Percentiles rank a stretch among this genome's conserved stretches.
Conservation (phyloP, 2,888 invertebrate species). For the Metopia argyrocephala region DNA sequence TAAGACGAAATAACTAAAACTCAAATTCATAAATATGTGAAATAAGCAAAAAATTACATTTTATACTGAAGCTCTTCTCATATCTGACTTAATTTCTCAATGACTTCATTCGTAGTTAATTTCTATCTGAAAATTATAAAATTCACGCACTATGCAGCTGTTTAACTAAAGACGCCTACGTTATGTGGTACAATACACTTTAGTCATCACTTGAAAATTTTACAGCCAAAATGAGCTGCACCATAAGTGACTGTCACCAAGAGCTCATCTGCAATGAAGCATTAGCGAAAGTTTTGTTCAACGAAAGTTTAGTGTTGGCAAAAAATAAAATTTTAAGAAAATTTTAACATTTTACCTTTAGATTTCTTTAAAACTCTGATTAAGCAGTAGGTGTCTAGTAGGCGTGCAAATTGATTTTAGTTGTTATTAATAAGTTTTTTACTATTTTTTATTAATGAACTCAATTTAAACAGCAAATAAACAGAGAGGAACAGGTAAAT, state of each 20-base stretch:
- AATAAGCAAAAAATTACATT: too few relatives aligned
- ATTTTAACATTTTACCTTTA: neutral
- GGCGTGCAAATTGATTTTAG: slow-evolving; percentile 48
- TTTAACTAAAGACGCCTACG: slow-evolving; percentile 36
- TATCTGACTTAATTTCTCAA: slow-evolving; percentile 15
- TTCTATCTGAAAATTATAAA: slow-evolving; percentile 17
- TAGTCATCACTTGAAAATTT: slow-evolving; percentile 12
- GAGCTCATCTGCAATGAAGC: slow-evolving; percentile 28
- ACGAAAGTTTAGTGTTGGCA: too few relatives aligned
- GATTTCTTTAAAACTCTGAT: slow-evolving; percentile 8
- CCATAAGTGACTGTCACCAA: neutral
- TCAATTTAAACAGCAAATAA: slow-evolving; percentile 11
- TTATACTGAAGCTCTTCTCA: too few relatives aligned
- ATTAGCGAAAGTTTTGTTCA: slow-evolving; percentile 48
- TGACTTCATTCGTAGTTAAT: slow-evolving; percentile 2
- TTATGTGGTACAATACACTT: slow-evolving; percentile 5
- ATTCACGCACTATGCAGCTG: slow-evolving; percentile 42
- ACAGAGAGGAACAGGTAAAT: slow-evolving; percentile 20
- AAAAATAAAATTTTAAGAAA: neutral
- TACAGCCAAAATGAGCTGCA: slow-evolving; percentile 3
- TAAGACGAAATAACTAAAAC: too few relatives aligned
- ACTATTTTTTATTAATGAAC: slow-evolving; percentile 8
- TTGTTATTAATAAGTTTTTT: neutral
- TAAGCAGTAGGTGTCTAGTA: slow-evolving; percentile 52
- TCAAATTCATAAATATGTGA: too few relatives aligned